Evolutionary conservation across 2,888 invertebrate genomes (phyloP).

Genomic region (Tetragnatha montana): DNA sequence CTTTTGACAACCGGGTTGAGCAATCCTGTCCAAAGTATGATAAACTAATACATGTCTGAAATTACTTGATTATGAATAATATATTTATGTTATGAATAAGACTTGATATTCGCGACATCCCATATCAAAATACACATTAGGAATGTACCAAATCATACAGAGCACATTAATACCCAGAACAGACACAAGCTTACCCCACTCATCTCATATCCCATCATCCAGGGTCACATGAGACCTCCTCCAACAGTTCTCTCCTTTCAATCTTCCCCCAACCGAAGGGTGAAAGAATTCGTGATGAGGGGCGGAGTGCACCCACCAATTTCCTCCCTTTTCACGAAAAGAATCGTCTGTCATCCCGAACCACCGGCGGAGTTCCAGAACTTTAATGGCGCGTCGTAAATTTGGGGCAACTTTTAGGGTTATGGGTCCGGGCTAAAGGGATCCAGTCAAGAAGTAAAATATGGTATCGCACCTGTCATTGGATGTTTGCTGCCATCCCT

Average conservation of each 20-base stretch:
- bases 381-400: conserved; percentile 67
- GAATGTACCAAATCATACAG: background rate
- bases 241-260: conserved; percentile 59
- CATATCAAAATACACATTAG: background rate
- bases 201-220: conserved; percentile 12
- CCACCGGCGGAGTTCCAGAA: conserved; percentile 57
- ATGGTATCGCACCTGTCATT: conserved; percentile 65
- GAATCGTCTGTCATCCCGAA: conserved; percentile 52
- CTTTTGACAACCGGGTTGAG: too few species aligned
- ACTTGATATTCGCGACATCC: too few species aligned
- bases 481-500: conserved; percentile 45
- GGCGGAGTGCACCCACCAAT: conserved; percentile 34
- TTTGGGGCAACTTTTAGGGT: conserved; percentile 61
- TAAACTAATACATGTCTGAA: too few species aligned
- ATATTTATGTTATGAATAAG: too few species aligned
- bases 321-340: conserved; percentile 59
- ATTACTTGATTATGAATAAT: too few species aligned
- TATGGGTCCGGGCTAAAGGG: conserved; percentile 24
- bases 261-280: background rate
- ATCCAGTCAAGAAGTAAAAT: conserved; percentile 53
- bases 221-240: background rate
- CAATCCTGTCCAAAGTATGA: too few species aligned
- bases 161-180: conserved; percentile 1
- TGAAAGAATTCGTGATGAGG: conserved; percentile 13
- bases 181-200: background rate